These are phyloP conservation scores for Manis crassicaudata DNA, from an alignment of 2,797 vertebrate genomes.

Conservation along the genomic window DNA sequence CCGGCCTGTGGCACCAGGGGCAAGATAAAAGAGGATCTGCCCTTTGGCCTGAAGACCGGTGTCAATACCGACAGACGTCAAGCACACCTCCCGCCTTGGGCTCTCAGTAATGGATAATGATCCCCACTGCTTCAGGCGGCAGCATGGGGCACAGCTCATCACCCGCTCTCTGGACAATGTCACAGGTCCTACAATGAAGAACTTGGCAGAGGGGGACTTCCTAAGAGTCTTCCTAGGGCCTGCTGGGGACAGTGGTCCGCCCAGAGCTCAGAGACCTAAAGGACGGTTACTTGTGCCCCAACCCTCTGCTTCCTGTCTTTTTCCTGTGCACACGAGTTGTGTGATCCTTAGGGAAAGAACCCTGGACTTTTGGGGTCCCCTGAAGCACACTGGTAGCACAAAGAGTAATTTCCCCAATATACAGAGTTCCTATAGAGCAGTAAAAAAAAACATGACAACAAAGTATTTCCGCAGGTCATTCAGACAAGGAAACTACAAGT, in stretches of 20 bases:
- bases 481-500: not conserved
- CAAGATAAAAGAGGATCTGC: not conserved
- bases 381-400: not conserved
- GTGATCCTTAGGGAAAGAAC: not conserved
- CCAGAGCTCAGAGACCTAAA: not conserved
- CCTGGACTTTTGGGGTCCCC: not conserved
- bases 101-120: not conserved
- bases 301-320: not conserved
- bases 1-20: not conserved
- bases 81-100: not conserved
- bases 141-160: not conserved
- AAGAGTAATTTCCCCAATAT: not conserved
- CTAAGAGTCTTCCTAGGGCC: not conserved
- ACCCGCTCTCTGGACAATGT: not conserved
- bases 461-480: not conserved
- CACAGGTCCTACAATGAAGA: not conserved
- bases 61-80: not conserved
- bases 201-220: not conserved
- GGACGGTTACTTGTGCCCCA: not conserved
- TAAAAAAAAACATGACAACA: not conserved
- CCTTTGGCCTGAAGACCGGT: not conserved
- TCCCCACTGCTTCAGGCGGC: not conserved
- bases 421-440: not conserved
- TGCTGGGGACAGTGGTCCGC: not conserved
- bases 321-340: not conserved